Base-by-base conservation (phyloP, 2,797 vertebrate species). In the Helarctos malayanus region DNA sequence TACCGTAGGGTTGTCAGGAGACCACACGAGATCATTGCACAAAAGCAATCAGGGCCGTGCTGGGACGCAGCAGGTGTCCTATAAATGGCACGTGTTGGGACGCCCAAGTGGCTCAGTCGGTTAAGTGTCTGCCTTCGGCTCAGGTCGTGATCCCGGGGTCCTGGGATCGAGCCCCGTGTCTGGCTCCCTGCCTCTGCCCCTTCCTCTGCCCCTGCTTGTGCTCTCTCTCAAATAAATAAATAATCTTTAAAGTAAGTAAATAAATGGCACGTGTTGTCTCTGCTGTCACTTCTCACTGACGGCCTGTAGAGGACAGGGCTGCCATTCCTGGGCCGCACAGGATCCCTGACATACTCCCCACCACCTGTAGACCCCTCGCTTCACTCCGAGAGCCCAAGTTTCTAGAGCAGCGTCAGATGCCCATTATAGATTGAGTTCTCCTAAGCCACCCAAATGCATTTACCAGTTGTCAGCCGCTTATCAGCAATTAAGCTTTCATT, bases 401-500 rank as follows among this genome's bases (percentile, higher is more conserved):
- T 15, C 38, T 38, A 47, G 41, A 71, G 92, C 57, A 29, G 69
- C 35, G 71, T 45, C 83, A 13, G 56, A 59, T 5, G 32, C 52
- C 63, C 18, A 1, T 68, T 71, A 45, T 5, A 80, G 91, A 83
- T 15, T 54, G 18, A 16, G 63, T 41, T 91, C 61, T 82, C 41
- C 68, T 47, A 18, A 84, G 61, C 38, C 63, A 73, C 91, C 57
- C 9, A 29, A 54, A 76, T 1, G 5, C 82, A 47, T 35, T 76
- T 87, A 54, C 63, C 86, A n/a, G 95, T 69, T 95, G 92, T 89
- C 97, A 97, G 94, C 92, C n/a, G 54, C 76, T 94, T 84, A 93
- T 78, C 75, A 87, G 95, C 94, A 94, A 95, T 96, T 94, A 97
- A 94, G 89, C 71, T 95, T 93, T 97, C 86, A 41, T 88, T 90